phyloP scores from a whole-genome alignment of 2,797 vertebrate species.

The Muraenolepis orangiensis region DNA sequence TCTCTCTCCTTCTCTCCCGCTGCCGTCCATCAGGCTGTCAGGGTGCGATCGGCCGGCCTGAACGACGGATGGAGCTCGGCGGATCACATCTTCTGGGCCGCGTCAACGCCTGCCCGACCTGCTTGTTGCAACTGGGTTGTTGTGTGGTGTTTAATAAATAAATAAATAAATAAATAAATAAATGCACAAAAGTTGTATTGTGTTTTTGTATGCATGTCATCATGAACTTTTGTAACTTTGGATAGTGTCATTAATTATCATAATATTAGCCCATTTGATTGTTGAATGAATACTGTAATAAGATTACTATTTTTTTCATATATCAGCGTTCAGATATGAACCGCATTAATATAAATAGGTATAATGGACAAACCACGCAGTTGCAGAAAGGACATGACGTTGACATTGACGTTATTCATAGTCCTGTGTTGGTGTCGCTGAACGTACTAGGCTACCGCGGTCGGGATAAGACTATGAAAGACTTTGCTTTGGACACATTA shows the following conservation, averaged over 20 bases:
- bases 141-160: not conserved
- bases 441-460: too few relatives aligned
- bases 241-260: not conserved
- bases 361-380: not conserved
- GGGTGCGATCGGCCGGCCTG: conserved; percentile 49
- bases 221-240: not conserved
- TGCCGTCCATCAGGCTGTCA: conserved; percentile 65
- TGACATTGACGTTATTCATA: not conserved
- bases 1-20: conserved; percentile 52
- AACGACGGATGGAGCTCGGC: conserved; percentile 61
- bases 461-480: too few relatives aligned
- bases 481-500: not conserved
- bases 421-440: too few relatives aligned
- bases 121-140: conserved; percentile 26
- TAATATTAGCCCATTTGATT: not conserved
- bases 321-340: not conserved
- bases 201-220: not conserved
- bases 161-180: not conserved
- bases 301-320: not conserved
- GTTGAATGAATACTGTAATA: not conserved
- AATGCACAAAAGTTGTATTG: not conserved
- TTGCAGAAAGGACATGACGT: not conserved
- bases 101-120: conserved; percentile 45
- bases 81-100: conserved; percentile 46
- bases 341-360: not conserved